Percentiles rank a stretch among this genome's conserved stretches.
Evolutionary conservation across 2,888 invertebrate species (phyloP).

Genomic region (Spodoptera picta): DNA sequence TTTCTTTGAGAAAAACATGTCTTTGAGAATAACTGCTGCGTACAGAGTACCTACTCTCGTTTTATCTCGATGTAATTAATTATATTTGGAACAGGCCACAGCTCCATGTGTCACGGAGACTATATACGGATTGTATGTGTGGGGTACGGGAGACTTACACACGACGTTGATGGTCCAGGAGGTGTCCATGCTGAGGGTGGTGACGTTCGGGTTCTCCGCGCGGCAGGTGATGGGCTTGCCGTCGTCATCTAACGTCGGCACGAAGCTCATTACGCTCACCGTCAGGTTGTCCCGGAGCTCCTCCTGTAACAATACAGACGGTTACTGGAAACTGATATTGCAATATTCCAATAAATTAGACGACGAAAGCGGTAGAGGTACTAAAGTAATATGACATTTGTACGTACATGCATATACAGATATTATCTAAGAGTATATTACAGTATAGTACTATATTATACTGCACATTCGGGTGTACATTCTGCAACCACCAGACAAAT

Average conservation of each 20-base stretch:
- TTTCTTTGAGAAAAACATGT: conserved; percentile 33
- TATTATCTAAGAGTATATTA: no score
- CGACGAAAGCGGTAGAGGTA: no score
- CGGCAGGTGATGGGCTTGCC: conserved; percentile 96
- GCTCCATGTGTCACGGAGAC: no score
- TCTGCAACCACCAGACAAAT: no score
- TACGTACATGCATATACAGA: no score
- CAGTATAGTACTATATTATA: no score
- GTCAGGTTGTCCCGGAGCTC: conserved; percentile 94
- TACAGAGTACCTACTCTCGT: conserved; percentile 8
- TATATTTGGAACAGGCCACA: conserved; percentile 4
- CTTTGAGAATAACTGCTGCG: conserved; percentile 21
- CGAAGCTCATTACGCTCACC: conserved; percentile 95
- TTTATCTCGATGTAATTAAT: conserved; percentile 39
- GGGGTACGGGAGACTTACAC: conserved; percentile 90
- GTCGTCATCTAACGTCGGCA: conserved; percentile 96
- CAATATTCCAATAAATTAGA: no score
- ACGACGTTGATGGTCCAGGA: conserved; percentile 96
- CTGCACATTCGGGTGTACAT: no score
- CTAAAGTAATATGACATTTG: no score
- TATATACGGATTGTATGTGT: no score
- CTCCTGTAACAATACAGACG: conserved; percentile 87
- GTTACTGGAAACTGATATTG: no score
- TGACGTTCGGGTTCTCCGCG: conserved; percentile 97
- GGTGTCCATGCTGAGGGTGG: conserved; percentile 94